Evolutionary conservation across 1,140 invertebrate species (phyloP), one percentile per base, ranked within the genome.

Genomic region (Bombus superbus): DNA sequence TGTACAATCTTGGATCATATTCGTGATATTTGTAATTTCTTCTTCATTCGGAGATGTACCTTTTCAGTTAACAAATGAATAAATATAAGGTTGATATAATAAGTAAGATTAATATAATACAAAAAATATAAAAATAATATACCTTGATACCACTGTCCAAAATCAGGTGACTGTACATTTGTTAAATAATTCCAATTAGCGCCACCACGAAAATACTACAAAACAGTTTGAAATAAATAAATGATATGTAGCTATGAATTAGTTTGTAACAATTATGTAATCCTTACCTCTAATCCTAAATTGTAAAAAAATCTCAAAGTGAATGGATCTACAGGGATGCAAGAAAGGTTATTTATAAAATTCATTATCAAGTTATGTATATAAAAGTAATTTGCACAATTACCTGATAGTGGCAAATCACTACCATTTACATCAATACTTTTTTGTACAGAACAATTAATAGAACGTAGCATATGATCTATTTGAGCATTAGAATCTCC

Each of bases 271-370:
- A 72, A 73, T 73, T 53, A 72, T 62, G 38, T 47, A 9, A 62
- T 44, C 32, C 64, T 72, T 92, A 94, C 93, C 90, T 97, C 96
- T 62, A 97, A 92, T 89, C 97, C 97, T 88, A 97, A 93, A 93
- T 97, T 97, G 93, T 96, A 97, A 92, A 96, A 97, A 89, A 96
- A 97, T 80, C 96, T 95, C 66, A 97, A 92, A 18, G 96, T 97
- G 47, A 94, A 92, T 69, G 97, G 93, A 93, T 97, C 96, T 96
- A 92, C n/a, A 83, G 62, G 44, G 76, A 42, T n/a, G 2, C 8
- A 91, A 79, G 85, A 71, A 78, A 73, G 44, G 74, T 76, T 83
- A 85, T 74, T 86, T 44, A 69, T 75, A 40, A 85, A 80, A 35
- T 44, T 4, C 81, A 35, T 25, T 81, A 59, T 80, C 74, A 15